Percentiles rank a stretch among this genome's conserved stretches.
Conservation (phyloP, 2,113 vertebrate genomes). For the Apteryx mantelli region DNA sequence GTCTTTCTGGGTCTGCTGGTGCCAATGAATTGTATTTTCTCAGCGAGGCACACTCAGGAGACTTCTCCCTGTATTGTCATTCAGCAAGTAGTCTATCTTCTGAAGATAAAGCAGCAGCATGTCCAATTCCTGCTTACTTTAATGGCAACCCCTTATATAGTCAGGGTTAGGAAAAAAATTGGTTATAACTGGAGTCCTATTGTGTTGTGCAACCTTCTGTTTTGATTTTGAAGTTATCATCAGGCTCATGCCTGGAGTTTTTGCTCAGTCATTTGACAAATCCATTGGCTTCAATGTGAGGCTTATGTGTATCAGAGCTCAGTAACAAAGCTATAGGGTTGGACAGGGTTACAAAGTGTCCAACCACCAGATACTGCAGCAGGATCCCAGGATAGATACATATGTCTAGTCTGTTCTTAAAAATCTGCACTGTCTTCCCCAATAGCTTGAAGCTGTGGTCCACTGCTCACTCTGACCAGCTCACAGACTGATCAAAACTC, state of each 20-base stretch:
- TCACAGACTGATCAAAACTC: neutral
- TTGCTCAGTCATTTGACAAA: neutral
- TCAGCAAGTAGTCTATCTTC: neutral
- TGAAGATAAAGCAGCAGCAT: neutral
- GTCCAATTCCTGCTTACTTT: neutral
- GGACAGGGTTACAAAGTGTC: neutral
- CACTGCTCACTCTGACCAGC: neutral
- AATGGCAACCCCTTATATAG: neutral
- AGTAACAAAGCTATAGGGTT: neutral
- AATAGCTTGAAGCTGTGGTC: neutral
- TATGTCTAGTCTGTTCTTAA: neutral
- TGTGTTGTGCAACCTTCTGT: neutral
- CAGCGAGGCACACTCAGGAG: neutral
- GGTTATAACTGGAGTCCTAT: neutral
- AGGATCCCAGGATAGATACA: neutral
- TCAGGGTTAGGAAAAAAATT: neutral
- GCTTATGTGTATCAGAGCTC: neutral
- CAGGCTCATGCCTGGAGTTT: neutral
- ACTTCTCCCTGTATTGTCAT: neutral
- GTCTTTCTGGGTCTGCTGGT: neutral
- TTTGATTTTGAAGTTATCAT: neutral
- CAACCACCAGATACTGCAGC: neutral
- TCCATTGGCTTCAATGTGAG: neutral
- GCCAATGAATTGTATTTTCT: conserved; percentile 43
- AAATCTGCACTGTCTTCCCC: neutral